These are phyloP conservation scores for Agrotis clavis DNA, from an alignment of 2,888 invertebrate genomes.

Conservation along the genomic window DNA sequence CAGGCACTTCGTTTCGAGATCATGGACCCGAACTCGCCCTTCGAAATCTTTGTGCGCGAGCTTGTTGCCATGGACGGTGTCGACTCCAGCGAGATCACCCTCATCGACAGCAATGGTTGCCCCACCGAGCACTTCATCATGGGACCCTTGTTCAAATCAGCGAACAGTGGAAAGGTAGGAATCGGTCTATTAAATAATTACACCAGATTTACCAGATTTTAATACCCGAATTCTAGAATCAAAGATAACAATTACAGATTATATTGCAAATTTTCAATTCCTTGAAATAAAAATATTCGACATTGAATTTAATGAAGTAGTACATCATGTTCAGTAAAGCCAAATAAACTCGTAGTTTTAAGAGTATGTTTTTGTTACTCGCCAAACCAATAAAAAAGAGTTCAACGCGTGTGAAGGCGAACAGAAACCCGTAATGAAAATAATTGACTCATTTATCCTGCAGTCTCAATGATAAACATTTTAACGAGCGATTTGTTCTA, in stretches of 20 bases:
- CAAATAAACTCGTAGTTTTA: conserved; percentile 35
- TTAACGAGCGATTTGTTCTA: conserved; percentile 55
- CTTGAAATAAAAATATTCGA: conserved; percentile 26
- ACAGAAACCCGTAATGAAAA: conserved; percentile 44
- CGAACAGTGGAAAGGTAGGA: conserved; percentile 94
- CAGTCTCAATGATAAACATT: conserved; percentile 23
- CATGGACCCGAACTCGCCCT: conserved; percentile 97
- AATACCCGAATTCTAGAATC: background rate
- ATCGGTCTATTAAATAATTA: background rate
- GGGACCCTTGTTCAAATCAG: conserved; percentile 97
- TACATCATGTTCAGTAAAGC: conserved; percentile 26
- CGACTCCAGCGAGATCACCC: conserved; percentile 97
- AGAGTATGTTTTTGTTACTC: conserved; percentile 35
- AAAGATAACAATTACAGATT: background rate
- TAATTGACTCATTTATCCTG: conserved; percentile 52
- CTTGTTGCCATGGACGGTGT: conserved; percentile 98
- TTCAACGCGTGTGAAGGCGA: conserved; percentile 34
- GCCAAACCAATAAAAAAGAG: conserved; percentile 42
- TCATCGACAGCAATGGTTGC: conserved; percentile 97
- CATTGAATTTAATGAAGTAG: conserved; percentile 40
- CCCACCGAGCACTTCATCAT: conserved; percentile 98
- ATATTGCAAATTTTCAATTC: conserved; percentile 18
- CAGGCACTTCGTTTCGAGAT: conserved; percentile 97
- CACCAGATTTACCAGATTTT: conserved; percentile 1
- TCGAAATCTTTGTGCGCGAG: conserved; percentile 98